Evolutionary conservation across 1,140 invertebrate species (phyloP).

Genomic region (Drosophila ambigua): DNA sequence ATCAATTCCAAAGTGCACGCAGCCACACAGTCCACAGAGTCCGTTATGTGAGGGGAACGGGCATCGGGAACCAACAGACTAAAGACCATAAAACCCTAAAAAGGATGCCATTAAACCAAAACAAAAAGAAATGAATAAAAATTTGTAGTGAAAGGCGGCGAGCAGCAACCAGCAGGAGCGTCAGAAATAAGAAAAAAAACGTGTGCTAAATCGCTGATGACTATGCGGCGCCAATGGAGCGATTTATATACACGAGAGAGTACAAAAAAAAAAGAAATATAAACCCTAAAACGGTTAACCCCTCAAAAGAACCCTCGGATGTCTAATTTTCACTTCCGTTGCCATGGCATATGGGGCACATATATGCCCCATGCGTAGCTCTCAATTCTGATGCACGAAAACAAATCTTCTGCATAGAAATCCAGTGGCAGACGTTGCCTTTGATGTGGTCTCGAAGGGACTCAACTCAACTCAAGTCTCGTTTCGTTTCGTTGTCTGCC

Average conservation of each 20-base stretch:
- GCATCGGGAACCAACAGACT: conserved; percentile 7
- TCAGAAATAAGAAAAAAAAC: conserved; percentile 43
- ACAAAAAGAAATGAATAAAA: conserved; percentile 27
- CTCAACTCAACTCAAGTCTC: not conserved
- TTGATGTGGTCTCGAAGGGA: conserved; percentile 27
- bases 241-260: conserved; percentile 31
- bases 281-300: not conserved
- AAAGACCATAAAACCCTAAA: conserved; percentile 55
- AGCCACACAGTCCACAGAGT: conserved; percentile 7
- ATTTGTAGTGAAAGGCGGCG: conserved; percentile 39
- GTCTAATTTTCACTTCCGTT: conserved; percentile 64
- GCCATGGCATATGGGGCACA: conserved; percentile 41
- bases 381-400: conserved; percentile 24
- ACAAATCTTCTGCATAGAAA: conserved; percentile 49
- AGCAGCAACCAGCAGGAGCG: not conserved
- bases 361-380: not conserved
- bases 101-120: conserved; percentile 67
- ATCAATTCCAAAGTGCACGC: conserved; percentile 63
- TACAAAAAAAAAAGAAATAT: too few species aligned
- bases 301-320: conserved; percentile 4
- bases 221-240: conserved; percentile 70
- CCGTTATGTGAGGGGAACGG: conserved; percentile 47
- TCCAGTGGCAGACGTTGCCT: conserved; percentile 65
- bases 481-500: conserved; percentile 52
- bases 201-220: conserved; percentile 69